These are phyloP conservation scores for Mallotus villosus DNA, from an alignment of 2,797 vertebrate species.

Conservation along the genomic window DNA sequence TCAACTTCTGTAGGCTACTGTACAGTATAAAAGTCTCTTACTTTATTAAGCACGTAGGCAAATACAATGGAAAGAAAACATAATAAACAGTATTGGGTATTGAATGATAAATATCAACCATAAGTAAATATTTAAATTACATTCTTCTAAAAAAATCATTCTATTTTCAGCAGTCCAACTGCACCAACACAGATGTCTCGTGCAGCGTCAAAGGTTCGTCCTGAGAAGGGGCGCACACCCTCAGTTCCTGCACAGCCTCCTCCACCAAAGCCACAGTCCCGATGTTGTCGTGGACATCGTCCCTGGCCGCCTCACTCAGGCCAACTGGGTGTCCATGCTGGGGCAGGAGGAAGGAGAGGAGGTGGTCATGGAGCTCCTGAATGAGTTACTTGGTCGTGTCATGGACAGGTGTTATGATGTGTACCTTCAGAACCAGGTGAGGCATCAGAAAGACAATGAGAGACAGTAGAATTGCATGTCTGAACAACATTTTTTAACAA, in stretches of 20 bases:
- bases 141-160: neutral
- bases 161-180: neutral
- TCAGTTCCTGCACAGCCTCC: conserved; percentile 23
- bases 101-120: too few species aligned
- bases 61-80: too few species aligned
- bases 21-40: neutral
- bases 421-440: conserved; percentile 75
- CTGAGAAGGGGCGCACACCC: conserved; percentile 47
- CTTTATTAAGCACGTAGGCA: neutral
- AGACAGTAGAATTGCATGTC: too few species aligned
- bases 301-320: conserved; percentile 56
- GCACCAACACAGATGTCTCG: conserved; percentile 42
- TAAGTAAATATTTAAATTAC: too few species aligned
- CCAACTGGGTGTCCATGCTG: conserved; percentile 68
- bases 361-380: conserved; percentile 66
- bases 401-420: conserved; percentile 64
- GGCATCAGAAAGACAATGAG: neutral
- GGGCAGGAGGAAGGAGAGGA: conserved; percentile 71
- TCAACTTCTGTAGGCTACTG: neutral
- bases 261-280: neutral
- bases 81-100: too few species aligned
- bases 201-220: conserved; percentile 41
- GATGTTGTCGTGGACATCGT: conserved; percentile 58
- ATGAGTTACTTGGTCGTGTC: conserved; percentile 65
- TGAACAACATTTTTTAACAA: too few species aligned